These are phyloP conservation scores for Nothoprocta pentlandii DNA, from an alignment of 2,113 vertebrate genomes.

Conservation along the genomic window DNA sequence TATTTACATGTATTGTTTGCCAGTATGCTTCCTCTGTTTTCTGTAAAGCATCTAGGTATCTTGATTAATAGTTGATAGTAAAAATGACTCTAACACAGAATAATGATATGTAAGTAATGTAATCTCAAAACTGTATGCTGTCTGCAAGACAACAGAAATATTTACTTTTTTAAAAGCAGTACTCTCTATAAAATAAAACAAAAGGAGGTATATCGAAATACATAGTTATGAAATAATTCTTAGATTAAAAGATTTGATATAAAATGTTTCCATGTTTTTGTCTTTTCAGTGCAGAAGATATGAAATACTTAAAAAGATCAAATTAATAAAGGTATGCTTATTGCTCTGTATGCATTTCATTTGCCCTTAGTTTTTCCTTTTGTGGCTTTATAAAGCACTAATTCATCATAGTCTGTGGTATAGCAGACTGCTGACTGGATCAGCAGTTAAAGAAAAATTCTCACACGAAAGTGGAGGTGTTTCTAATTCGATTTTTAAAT, in stretches of 20 bases:
- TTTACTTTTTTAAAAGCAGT: background rate
- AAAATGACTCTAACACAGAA: background rate
- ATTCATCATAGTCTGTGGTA: background rate
- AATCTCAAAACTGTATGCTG: background rate
- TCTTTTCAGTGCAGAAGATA: background rate
- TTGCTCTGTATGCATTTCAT: background rate
- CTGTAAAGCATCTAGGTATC: background rate
- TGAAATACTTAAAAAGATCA: background rate
- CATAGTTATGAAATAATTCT: background rate
- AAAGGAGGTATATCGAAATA: background rate
- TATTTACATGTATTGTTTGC: constrained; percentile 22
- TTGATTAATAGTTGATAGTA: constrained; percentile 18
- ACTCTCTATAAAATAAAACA: background rate
- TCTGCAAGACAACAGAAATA: background rate
- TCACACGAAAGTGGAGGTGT: background rate
- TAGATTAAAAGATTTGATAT: background rate
- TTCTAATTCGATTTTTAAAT: constrained; percentile 17
- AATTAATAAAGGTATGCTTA: background rate
- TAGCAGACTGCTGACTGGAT: background rate
- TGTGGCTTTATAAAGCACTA: background rate
- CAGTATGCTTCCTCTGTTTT: background rate
- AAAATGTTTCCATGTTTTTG: background rate
- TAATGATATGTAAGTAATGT: background rate
- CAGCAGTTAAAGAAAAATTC: background rate
- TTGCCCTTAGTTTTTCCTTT: background rate